Conservation (phyloP, 2,797 vertebrate genomes). For the Cyclopterus lumpus region DNA sequence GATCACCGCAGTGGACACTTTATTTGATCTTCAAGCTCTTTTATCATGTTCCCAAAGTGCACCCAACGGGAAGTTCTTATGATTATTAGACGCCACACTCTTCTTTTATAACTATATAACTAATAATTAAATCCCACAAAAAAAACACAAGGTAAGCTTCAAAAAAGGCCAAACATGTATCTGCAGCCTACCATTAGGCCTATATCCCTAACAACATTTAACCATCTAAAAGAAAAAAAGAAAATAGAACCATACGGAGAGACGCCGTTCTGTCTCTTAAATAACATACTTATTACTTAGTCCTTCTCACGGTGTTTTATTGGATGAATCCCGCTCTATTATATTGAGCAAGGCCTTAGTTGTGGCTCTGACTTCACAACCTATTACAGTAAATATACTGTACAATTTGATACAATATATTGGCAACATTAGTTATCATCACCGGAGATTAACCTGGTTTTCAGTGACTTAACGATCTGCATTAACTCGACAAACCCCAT, state of each 20-base stretch:
- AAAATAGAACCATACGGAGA: not conserved
- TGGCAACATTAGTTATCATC: not conserved
- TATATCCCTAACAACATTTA: not conserved
- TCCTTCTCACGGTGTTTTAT: not conserved
- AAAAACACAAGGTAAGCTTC: not conserved
- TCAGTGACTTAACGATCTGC: not conserved
- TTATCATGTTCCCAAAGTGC: not conserved
- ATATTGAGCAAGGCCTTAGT: not conserved
- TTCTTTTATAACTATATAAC: not conserved
- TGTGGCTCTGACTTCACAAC: not conserved
- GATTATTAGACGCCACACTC: not conserved
- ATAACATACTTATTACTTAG: not conserved
- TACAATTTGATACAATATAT: not conserved
- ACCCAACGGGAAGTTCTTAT: not conserved
- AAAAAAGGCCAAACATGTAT: not conserved
- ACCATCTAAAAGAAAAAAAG: not conserved
- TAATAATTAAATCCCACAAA: not conserved
- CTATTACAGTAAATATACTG: not conserved
- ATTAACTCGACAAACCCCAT: not conserved
- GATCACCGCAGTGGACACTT: not conserved
- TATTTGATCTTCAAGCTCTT: not conserved
- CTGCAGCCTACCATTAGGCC: not conserved
- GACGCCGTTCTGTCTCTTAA: not conserved
- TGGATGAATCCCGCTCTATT: constrained; percentile 31
- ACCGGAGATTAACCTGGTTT: not conserved